These are phyloP conservation scores for Apis mellifera DNA, from an alignment of 1,140 invertebrate species.

Conservation along the genomic window Amel_HAv3.1 CM009931.2:25084001-25084500, in stretches of 20 bases:
- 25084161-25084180: slow-evolving; percentile 81
- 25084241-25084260: slow-evolving; percentile 83
- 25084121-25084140: slow-evolving; percentile 75
- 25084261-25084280: slow-evolving; percentile 80
- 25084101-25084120: slow-evolving; percentile 43
- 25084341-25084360: slow-evolving; percentile 12
- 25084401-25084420: slow-evolving; percentile 82
- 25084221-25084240: slow-evolving; percentile 84
- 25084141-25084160: slow-evolving; percentile 65
- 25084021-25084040: slow-evolving; percentile 64
- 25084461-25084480: slow-evolving; percentile 83
- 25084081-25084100: slow-evolving; percentile 31
- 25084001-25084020: slow-evolving; percentile 57
- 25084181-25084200: slow-evolving; percentile 82
- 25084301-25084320: not conserved
- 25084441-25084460: slow-evolving; percentile 91
- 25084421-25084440: slow-evolving; percentile 84
- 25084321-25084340: not conserved
- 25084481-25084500: slow-evolving; percentile 93
- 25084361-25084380: slow-evolving; percentile 76
- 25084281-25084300: slow-evolving; percentile 59
- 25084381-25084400: slow-evolving; percentile 80
- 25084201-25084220: slow-evolving; percentile 84
- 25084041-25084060: slow-evolving; percentile 73
- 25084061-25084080: slow-evolving; percentile 23